Evolutionary conservation across 1,140 invertebrate genomes (phyloP), one percentile per base, ranked within the genome.

Genomic region (Streblospio benedicti): DNA sequence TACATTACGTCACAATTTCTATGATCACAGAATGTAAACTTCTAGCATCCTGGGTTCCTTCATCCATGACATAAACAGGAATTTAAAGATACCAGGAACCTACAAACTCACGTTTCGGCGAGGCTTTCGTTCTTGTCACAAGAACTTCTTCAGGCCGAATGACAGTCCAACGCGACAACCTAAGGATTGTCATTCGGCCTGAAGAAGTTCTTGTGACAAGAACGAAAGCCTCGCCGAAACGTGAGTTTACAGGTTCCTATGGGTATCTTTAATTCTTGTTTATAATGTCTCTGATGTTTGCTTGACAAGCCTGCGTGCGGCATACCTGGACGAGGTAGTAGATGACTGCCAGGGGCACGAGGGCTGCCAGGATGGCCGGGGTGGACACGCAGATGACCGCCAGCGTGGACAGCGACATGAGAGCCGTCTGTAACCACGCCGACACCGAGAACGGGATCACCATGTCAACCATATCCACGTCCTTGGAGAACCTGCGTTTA

Each of bases 301-400:
- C 4, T 31, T 9, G 14, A 56, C 44, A 52, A 12, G 31, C 12
- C 1, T 35, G 27, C 27, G 23, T 32, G 30, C 32, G 14, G 44
- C 67, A 58, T 63, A 78, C 74, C 73, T 83, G 79, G 4, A 83
- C 75, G 44, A 83, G 69, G 59, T 76, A 76, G 69, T 86, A 86
- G 16, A 85, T 64, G 27, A 82, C 56, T 16, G 66, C 68, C 2
- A 84, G 67, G 3, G 84, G 84, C 6, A 84, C 18, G 20, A 84
- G 71, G 4, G 82, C 77, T 5, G 71, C 61, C 3, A 77, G 63
- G 65, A 85, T 49, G 41, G 51, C 44, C 45, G 16, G 31, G n/a
- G 23, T 57, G 30, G 12, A 6, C 27, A 25, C 16, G 27, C 25
- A 52, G 14, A 57, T 33, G 5, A 57, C 32, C 14, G 27, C n/a